phyloP scores from a whole-genome alignment of 2,113 vertebrate genomes.

The Stigmatopora nigra region DNA sequence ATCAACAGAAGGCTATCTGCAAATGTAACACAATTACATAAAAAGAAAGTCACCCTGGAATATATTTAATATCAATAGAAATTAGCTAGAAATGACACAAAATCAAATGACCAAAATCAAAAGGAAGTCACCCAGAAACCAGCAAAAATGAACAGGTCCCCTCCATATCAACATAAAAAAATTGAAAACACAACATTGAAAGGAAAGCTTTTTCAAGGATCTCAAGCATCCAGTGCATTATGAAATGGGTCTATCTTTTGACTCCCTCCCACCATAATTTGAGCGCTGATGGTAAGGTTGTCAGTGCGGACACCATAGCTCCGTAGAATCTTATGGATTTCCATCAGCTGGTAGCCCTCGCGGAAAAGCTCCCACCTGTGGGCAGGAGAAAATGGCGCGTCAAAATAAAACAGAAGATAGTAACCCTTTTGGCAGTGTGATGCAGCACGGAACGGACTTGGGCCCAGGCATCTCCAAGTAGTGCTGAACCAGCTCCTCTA shows the following conservation, averaged over 20 bases:
- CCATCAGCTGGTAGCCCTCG: slow-evolving; percentile 89
- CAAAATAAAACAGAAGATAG: neutral
- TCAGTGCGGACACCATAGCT: slow-evolving; percentile 86
- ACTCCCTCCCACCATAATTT: slow-evolving; percentile 76
- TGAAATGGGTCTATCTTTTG: neutral
- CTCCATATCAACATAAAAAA: no score
- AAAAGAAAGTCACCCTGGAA: no score
- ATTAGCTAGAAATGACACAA: no score
- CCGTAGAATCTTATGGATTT: slow-evolving; percentile 88
- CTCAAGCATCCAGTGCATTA: no score
- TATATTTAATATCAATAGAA: no score
- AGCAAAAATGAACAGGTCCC: no score
- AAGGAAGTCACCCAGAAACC: no score
- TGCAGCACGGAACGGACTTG: slow-evolving; percentile 73
- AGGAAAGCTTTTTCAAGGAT: no score
- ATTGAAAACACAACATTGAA: no score
- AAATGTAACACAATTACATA: no score
- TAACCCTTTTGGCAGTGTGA: neutral
- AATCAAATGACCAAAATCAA: no score
- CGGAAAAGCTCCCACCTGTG: slow-evolving; percentile 86
- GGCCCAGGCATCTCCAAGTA: slow-evolving; percentile 86
- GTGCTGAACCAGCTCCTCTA: slow-evolving; percentile 84
- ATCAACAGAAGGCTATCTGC: no score
- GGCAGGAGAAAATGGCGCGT: neutral
- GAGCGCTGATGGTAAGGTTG: slow-evolving; percentile 77